Base-by-base conservation (phyloP, 2,113 vertebrate genomes). In the Prinia subflava region DNA sequence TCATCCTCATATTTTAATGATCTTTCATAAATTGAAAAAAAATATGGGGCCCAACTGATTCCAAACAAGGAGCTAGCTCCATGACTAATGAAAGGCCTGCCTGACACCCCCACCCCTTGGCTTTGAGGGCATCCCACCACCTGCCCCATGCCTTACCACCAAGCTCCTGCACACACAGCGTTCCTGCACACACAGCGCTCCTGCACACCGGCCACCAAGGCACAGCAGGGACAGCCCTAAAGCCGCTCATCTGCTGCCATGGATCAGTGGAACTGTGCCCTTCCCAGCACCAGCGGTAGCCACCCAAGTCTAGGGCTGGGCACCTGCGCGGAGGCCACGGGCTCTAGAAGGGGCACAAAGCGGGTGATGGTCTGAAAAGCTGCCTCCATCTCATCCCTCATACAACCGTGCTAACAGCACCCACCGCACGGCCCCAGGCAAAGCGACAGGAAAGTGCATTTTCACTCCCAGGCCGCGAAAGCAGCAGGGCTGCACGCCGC, bases 101-200 rank as follows among this genome's bases (percentile, higher is more conserved):
- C 60, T 10, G 31, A 41, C 14, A 44, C 15, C 33, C n/a, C 5
- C 33, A 46, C 0, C 3, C 30, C 23, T 41, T 2, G 15, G 39
- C 15, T 17, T 35, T 2, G 5, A 63, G 16, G 10, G 19, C 28
- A 62, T 22, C 39, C 17, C 5, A 2, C 12, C 4, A 6, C 49
- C 41, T 39, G 11, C 33, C 39, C 39, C 55, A 35, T 24, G 20
- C 25, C n/a, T 12, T 21, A 16, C 21, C 47, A 35, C 7, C 37
- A 75, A 30, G 11, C 10, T 69, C 19, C 44, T 35, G 25, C 4
- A 1, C 44, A 6, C 59, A 3, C 33, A 9, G 35, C 1, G 0
- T 0, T 41, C 41, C 49, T 2, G 0, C 55, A n/a, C 35, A 1
- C 17, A 3, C 33, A 9, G 35, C 1, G 0, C 0, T 41, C 41